Percentiles rank a stretch among this genome's conserved stretches.
phyloP scores from a whole-genome alignment of 2,797 vertebrate species.

The Rhadinocentrus ornatus region DNA sequence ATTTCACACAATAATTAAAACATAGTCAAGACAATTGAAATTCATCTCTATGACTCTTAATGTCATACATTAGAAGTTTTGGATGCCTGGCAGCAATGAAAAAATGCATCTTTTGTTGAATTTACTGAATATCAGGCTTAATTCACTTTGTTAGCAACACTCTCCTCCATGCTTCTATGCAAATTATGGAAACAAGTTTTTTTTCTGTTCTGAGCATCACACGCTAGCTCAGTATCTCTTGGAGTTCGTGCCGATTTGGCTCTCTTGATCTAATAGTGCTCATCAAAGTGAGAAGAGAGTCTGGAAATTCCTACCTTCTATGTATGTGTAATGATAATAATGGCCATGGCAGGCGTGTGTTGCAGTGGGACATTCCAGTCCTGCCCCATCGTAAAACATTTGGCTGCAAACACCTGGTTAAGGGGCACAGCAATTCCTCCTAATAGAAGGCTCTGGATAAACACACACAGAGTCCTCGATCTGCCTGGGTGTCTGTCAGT shows the following conservation, averaged over 20 bases:
- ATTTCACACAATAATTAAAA: background rate
- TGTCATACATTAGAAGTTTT: background rate
- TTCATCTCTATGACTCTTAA: background rate
- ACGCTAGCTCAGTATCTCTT: background rate
- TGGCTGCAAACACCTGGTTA: slow-evolving; percentile 74
- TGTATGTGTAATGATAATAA: slow-evolving; percentile 36
- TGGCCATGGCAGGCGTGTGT: slow-evolving; percentile 13
- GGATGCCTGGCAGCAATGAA: background rate
- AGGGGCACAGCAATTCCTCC: slow-evolving; percentile 29
- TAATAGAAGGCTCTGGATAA: slow-evolving; percentile 45
- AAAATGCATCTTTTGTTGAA: background rate
- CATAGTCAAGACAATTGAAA: background rate
- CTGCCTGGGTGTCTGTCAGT: slow-evolving; percentile 33
- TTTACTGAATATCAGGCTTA: background rate
- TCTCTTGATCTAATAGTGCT: slow-evolving; percentile 1
- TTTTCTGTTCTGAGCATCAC: background rate
- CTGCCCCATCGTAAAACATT: slow-evolving; percentile 65
- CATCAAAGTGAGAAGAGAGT: background rate
- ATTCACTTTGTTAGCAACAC: background rate
- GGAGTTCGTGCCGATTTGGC: background rate
- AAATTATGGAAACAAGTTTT: background rate
- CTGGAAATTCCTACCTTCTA: slow-evolving; percentile 15
- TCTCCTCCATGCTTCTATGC: background rate
- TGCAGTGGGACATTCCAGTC: slow-evolving; percentile 72
- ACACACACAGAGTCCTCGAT: slow-evolving; percentile 27